Percentiles rank a stretch among this genome's conserved stretches.
These are phyloP conservation scores for Craterocephalus amniculus DNA, from an alignment of 2,797 vertebrate genomes.

Conservation along the genomic window DNA sequence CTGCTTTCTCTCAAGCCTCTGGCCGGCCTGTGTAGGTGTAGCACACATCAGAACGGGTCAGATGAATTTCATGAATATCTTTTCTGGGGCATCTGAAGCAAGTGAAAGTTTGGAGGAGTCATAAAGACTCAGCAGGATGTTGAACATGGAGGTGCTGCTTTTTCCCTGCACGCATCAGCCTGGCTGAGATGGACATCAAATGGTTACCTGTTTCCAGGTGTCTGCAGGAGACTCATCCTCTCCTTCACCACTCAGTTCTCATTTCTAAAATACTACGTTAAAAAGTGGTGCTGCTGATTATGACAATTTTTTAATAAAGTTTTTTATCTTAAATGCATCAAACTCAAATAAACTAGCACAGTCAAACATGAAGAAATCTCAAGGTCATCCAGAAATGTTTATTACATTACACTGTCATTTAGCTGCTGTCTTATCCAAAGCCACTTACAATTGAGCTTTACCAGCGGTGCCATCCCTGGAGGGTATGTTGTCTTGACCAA, in stretches of 20 bases:
- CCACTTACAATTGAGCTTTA: too few relatives aligned
- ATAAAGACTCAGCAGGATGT: slow-evolving; percentile 58
- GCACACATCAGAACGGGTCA: slow-evolving; percentile 32
- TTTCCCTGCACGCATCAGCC: slow-evolving; percentile 26
- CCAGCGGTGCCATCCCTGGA: too few relatives aligned
- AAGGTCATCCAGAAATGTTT: too few relatives aligned
- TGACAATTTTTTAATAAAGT: too few relatives aligned
- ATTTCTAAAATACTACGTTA: neutral
- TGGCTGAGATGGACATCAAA: slow-evolving; percentile 26
- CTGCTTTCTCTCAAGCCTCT: slow-evolving; percentile 28
- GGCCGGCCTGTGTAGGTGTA: slow-evolving; percentile 37
- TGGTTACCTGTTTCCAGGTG: slow-evolving; percentile 41
- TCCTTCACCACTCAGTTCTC: slow-evolving; percentile 22
- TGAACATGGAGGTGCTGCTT: slow-evolving; percentile 32
- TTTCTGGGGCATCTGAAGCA: slow-evolving; percentile 38
- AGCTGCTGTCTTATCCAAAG: too few relatives aligned
- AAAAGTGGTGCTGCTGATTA: slow-evolving; percentile 3
- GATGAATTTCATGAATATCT: slow-evolving; percentile 43
- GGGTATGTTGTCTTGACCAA: too few relatives aligned
- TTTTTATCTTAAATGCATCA: neutral
- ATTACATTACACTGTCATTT: too few relatives aligned
- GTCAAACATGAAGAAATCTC: neutral
- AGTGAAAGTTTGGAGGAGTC: slow-evolving; percentile 55
- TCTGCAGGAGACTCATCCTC: slow-evolving; percentile 36
- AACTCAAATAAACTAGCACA: neutral